These are phyloP conservation scores for Acanthosepion lycidas DNA, from an alignment of 2,888 invertebrate species.

Conservation along the genomic window DNA sequence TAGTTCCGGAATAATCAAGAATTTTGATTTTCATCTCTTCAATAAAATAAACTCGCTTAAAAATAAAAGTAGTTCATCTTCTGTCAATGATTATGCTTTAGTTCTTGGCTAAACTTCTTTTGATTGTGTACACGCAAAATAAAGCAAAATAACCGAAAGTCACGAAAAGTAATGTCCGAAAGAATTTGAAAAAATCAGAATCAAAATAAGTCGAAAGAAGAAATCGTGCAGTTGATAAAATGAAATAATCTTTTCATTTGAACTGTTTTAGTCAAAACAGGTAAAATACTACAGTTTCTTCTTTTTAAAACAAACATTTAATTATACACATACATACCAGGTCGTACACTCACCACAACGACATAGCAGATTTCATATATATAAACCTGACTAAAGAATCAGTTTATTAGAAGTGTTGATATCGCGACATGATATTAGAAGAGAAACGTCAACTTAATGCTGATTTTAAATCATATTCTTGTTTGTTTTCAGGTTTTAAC, in stretches of 20 bases:
- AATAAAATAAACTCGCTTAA: neutral
- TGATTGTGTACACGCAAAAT: neutral
- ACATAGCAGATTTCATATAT: neutral
- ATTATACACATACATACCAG: neutral
- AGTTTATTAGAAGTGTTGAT: neutral
- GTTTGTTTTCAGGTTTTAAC: too few species aligned
- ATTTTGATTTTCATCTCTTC: neutral
- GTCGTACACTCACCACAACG: neutral
- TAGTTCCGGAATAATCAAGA: neutral
- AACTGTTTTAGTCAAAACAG: neutral
- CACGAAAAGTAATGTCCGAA: constrained; percentile 5
- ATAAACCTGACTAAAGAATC: neutral
- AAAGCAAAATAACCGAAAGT: neutral
- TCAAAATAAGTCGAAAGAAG: neutral
- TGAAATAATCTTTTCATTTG: neutral
- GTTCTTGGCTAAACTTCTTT: neutral
- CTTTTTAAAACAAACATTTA: neutral
- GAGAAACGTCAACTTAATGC: too few species aligned
- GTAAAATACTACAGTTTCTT: neutral
- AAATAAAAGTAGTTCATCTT: neutral
- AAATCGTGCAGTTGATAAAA: constrained; percentile 1
- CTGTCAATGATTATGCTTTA: neutral
- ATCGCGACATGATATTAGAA: too few species aligned
- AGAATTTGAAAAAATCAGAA: neutral
- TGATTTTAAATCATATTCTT: too few species aligned